Conservation (phyloP, 2,113 vertebrate species). For the Oceanodroma tethys region DNA sequence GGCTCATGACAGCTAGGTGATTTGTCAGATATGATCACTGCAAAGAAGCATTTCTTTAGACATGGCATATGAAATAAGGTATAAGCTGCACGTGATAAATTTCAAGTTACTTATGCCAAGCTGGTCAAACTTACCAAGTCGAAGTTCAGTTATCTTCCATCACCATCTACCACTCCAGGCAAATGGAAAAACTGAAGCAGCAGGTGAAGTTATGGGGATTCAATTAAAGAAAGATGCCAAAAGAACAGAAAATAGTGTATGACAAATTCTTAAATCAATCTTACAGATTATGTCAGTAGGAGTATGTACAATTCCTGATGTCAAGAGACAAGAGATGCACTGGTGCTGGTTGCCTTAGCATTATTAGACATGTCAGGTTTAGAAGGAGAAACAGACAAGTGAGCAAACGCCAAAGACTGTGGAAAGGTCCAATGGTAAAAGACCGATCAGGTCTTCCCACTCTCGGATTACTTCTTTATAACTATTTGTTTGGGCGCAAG, state of each 20-base stretch:
- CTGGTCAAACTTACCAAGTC: background rate
- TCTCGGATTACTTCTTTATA: background rate
- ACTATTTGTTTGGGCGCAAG: background rate
- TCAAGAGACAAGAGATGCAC: background rate
- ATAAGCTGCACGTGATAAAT: background rate
- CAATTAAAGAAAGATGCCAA: background rate
- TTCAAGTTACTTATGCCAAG: background rate
- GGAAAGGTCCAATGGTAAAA: background rate
- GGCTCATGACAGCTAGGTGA: background rate
- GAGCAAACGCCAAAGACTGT: background rate
- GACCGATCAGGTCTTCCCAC: background rate
- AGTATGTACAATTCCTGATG: background rate
- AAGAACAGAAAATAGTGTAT: background rate
- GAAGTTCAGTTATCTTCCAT: background rate
- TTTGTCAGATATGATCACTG: background rate
- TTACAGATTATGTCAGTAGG: background rate
- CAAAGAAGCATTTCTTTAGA: background rate
- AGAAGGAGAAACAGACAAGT: background rate
- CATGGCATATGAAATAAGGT: background rate
- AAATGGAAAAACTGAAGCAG: background rate
- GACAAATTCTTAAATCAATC: background rate
- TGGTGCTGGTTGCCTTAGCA: background rate
- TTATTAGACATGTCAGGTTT: background rate
- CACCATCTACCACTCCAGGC: no score
- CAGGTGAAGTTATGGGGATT: background rate